phyloP scores from a whole-genome alignment of 2,888 invertebrate genomes.

The Andrena chrysosceles region DNA sequence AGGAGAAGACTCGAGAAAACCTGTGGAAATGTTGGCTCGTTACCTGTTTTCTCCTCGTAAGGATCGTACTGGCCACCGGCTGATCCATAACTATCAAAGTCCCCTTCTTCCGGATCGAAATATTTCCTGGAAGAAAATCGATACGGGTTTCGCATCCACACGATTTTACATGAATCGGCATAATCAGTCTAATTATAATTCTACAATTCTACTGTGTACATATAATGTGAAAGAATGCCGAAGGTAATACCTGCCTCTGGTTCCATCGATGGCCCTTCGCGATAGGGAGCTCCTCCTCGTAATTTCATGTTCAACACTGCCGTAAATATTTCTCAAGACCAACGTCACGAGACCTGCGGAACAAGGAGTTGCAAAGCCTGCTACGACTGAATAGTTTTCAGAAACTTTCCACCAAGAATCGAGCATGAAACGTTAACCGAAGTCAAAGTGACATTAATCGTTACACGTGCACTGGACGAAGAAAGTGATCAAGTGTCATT shows the following conservation, averaged over 20 bases:
- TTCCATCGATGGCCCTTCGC: conserved; percentile 82
- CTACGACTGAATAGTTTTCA: not conserved
- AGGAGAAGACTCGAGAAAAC: not conserved
- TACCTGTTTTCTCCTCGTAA: conserved; percentile 84
- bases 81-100: conserved; percentile 78
- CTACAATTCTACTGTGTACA: no score
- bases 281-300: conserved; percentile 76
- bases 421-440: no score
- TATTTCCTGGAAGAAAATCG: conserved; percentile 76
- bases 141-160: not conserved
- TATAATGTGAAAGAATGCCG: not conserved
- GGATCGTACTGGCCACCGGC: conserved; percentile 80
- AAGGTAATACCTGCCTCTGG: conserved; percentile 79
- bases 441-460: no score
- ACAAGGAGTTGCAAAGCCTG: conserved; percentile 27
- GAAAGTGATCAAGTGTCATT: no score
- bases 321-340: conserved; percentile 74
- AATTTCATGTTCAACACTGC: conserved; percentile 74
- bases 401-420: no score
- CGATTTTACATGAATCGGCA: no score
- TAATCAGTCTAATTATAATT: no score
- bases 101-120: conserved; percentile 79
- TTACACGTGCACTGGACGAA: no score
- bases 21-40: not conserved
- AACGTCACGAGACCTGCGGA: conserved; percentile 76